Percentiles rank a stretch among this genome's conserved stretches.
Conservation (phyloP, 1,140 invertebrate genomes). For the Drosophila yakuba region DNA sequence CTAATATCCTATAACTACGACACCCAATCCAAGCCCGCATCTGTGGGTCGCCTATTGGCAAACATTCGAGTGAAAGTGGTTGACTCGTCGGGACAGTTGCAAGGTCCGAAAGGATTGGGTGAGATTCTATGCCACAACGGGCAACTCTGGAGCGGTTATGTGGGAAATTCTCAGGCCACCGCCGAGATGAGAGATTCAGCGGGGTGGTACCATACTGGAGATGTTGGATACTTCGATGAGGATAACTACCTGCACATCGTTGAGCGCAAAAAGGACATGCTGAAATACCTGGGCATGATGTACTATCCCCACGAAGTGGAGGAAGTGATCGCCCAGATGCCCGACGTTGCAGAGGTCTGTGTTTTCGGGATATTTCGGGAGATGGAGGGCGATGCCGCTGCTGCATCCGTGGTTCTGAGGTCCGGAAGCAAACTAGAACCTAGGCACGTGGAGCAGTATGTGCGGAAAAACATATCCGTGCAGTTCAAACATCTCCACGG, state of each 20-base stretch:
- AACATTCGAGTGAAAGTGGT: constrained; percentile 80
- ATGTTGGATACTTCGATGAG: constrained; percentile 87
- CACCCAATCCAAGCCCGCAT: constrained; percentile 52
- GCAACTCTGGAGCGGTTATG: constrained; percentile 76
- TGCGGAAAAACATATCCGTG: constrained; percentile 36
- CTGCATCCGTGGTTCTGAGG: constrained; percentile 70
- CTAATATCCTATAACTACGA: constrained; percentile 48
- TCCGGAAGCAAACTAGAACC: constrained; percentile 26
- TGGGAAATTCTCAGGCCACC: constrained; percentile 64
- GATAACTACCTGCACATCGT: constrained; percentile 86
- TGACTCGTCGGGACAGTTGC: constrained; percentile 35
- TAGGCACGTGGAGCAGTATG: constrained; percentile 42
- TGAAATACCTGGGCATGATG: constrained; percentile 84
- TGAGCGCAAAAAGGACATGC: constrained; percentile 88
- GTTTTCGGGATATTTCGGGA: constrained; percentile 81
- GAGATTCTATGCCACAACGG: constrained; percentile 68
- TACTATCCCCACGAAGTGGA: constrained; percentile 83
- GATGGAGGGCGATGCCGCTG: constrained; percentile 75
- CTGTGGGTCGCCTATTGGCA: constrained; percentile 63
- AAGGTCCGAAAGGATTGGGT: constrained; percentile 63
- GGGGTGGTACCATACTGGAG: constrained; percentile 90
- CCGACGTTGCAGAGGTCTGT: constrained; percentile 73
- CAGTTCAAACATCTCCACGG: constrained; percentile 46
- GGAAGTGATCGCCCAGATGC: constrained; percentile 68
- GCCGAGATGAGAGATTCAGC: constrained; percentile 70